These are phyloP conservation scores for Plebejus argus DNA, from an alignment of 2,888 invertebrate species.

Conservation along the genomic window DNA sequence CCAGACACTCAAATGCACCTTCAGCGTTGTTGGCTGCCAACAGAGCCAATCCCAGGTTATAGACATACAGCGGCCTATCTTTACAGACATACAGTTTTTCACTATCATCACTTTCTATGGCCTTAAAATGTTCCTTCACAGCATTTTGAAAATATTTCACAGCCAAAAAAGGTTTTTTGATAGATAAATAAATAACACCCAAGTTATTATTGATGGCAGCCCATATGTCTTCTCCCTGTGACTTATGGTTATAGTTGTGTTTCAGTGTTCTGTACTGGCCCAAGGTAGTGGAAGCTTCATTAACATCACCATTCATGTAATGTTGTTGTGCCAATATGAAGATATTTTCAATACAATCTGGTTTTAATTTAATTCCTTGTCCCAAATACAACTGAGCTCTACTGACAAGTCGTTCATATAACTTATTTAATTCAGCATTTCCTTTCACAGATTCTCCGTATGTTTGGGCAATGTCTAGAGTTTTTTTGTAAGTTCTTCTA, in stretches of 20 bases:
- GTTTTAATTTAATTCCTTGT: conserved; percentile 55
- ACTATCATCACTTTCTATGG: conserved; percentile 68
- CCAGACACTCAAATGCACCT: conserved; percentile 95
- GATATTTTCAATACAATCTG: conserved; percentile 70
- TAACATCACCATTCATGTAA: conserved; percentile 68
- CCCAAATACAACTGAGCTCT: conserved; percentile 67
- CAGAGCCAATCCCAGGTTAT: conserved; percentile 91
- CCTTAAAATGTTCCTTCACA: conserved; percentile 84
- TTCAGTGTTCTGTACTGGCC: conserved; percentile 65
- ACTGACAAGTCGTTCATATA: conserved; percentile 66
- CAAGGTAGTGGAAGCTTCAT: conserved; percentile 65
- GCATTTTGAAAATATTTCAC: conserved; percentile 90
- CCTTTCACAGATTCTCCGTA: conserved; percentile 62
- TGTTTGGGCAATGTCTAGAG: conserved; percentile 64
- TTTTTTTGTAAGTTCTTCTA: conserved; percentile 68
- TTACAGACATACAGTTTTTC: conserved; percentile 66
- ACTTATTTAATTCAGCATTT: conserved; percentile 58
- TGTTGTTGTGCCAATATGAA: conserved; percentile 73
- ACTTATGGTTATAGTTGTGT: conserved; percentile 65
- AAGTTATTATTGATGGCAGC: conserved; percentile 88
- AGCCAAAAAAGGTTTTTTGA: conserved; percentile 90
- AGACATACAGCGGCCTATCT: conserved; percentile 84
- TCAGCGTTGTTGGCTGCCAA: conserved; percentile 89
- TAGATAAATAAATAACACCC: conserved; percentile 89
- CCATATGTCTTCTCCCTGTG: conserved; percentile 75